A percentile compares a stretch with the other conserved stretches of the same genome.
Conservation (phyloP, 2,797 vertebrate genomes). For the Paratrypauchen microcephalus region DNA sequence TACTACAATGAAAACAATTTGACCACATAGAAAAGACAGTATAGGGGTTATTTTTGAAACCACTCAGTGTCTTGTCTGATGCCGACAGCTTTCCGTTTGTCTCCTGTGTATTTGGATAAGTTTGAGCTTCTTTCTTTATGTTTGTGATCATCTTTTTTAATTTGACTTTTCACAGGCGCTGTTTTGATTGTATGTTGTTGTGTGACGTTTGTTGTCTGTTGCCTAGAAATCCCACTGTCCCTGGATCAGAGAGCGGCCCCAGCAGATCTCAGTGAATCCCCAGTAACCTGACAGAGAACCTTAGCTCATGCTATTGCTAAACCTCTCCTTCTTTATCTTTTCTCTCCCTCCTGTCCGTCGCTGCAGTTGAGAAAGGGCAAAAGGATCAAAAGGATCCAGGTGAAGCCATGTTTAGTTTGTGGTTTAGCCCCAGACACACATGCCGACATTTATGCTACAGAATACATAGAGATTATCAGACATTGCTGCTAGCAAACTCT, state of each 20-base stretch:
- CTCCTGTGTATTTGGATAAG: constrained; percentile 71
- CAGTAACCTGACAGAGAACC: constrained; percentile 49
- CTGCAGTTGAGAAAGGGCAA: constrained; percentile 88
- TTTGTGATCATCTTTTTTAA: constrained; percentile 71
- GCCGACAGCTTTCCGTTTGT: constrained; percentile 67
- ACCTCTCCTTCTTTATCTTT: constrained; percentile 94
- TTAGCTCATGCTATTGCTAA: constrained; percentile 85
- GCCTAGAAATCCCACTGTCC: constrained; percentile 55
- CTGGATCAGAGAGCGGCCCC: constrained; percentile 57
- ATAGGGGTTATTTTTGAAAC: constrained; percentile 63
- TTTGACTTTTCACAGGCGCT: constrained; percentile 77
- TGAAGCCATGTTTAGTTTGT: constrained; percentile 95
- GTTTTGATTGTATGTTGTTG: constrained; percentile 58
- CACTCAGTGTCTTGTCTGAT: constrained; percentile 71
- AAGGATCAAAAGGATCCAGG: constrained; percentile 99
- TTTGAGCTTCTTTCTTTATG: constrained; percentile 74
- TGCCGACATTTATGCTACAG: constrained; percentile 17
- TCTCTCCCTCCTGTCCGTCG: constrained; percentile 73
- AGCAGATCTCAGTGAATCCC: constrained; percentile 57
- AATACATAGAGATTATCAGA: constrained; percentile 29
- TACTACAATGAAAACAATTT: constrained; percentile 70
- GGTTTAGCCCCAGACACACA: constrained; percentile 72
- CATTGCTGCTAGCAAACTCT: constrained; percentile 3
- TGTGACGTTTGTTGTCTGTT: constrained; percentile 65
- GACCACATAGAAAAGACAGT: constrained; percentile 66